Base-by-base conservation (phyloP, 2,797 vertebrate genomes). In the Ibycter americanus region DNA sequence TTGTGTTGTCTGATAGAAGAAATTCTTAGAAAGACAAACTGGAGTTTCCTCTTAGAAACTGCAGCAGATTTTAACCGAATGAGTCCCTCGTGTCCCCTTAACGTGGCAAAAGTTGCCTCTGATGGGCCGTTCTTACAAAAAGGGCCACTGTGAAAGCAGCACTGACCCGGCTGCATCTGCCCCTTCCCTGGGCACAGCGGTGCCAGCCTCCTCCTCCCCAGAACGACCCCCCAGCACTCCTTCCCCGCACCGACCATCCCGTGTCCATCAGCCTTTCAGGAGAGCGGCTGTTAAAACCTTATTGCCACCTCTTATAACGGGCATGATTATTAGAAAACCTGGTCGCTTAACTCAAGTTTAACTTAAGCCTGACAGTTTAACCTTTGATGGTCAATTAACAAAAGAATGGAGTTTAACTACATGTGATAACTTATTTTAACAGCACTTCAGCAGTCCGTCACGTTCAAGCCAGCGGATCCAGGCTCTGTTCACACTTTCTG, bases 381-480 rank as follows among this genome's bases (percentile, higher is more conserved):
- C 62, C 47, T 61, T 42, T 65, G 31, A 32, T 4, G 21, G 18
- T 29, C 21, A 32, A 27, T 26, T 54, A 46, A 55, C 27, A 40
- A 15, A 55, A 72, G 27, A 44, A 26, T 8, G 1, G 3, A 67
- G 12, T n/a, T 29, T 16, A 59, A 47, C 36, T 6, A 1, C 12
- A 49, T 2, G 25, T 4, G 2, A 7, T 9, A 21, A 42, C 16
- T 77, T 46, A n/a, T 76, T 77, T 77, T 59, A 84, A 49, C 65
- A 55, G 36, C 40, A 1, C 23, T 15, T 32, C 21, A 54, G 42
- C 26, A 4, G 15, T 6, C 83, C 16, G 32, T 21, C 36, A 9
- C 5, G 0, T 21, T 31, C 34, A 21, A 32, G 20, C 47, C 40
- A 42, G 26, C 0, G 2, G 56, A 18, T 36, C 42, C 5, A 0